Evolutionary conservation across 2,113 vertebrate genomes (phyloP).

Genomic region (Malurus melanocephalus): DNA sequence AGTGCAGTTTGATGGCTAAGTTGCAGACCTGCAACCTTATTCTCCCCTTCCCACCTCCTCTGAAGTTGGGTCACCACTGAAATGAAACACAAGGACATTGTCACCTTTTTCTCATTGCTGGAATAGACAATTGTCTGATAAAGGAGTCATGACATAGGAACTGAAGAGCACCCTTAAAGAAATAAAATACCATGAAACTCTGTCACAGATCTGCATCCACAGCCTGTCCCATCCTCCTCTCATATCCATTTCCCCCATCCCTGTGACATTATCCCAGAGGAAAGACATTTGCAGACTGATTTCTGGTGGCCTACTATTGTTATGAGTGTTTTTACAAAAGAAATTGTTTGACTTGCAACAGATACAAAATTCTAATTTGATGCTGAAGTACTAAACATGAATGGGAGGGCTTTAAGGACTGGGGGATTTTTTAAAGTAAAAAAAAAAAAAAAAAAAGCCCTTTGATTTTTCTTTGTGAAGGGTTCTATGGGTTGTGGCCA

Average conservation of each 20-base stretch:
- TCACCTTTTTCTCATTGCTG: not conserved
- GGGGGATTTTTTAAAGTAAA: not conserved
- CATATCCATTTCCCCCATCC: not conserved
- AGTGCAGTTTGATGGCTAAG: not conserved
- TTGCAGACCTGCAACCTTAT: not conserved
- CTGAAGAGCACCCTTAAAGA: not conserved
- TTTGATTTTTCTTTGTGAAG: not conserved
- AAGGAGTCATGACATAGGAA: not conserved
- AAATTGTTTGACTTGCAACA: not conserved
- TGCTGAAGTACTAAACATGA: not conserved
- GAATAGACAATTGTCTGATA: not conserved
- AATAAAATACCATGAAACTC: not conserved
- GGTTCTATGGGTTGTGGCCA: not conserved
- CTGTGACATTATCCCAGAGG: not conserved
- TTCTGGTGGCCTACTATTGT: not conserved
- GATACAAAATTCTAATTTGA: not conserved
- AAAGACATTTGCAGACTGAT: not conserved
- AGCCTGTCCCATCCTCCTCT: not conserved
- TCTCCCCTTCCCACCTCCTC: not conserved
- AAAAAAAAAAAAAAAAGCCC: accelerated
- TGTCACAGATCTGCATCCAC: no score
- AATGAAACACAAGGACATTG: not conserved
- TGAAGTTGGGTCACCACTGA: not conserved
- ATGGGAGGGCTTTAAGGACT: not conserved
- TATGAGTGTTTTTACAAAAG: not conserved